phyloP scores from a whole-genome alignment of 2,113 vertebrate species.

The Anas platyrhynchos region DNA sequence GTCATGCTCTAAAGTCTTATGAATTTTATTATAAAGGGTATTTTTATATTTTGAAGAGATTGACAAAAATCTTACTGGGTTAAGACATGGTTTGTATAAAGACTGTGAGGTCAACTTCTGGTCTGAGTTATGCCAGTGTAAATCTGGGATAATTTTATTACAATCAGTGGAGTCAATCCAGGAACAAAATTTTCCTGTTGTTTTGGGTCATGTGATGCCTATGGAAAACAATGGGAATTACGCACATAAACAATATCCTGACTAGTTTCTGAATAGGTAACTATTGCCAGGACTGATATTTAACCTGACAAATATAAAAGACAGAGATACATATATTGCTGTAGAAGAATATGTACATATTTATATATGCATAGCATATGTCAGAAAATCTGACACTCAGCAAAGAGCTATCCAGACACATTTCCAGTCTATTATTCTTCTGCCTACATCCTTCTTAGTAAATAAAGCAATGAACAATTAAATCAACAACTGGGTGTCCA shows the following conservation, averaged over 20 bases:
- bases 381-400: not conserved
- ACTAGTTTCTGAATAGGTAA: not conserved
- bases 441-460: not conserved
- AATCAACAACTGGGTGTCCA: not conserved
- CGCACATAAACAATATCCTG: not conserved
- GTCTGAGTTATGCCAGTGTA: slow-evolving; percentile 36
- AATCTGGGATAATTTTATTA: slow-evolving; percentile 57
- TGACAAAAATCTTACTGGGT: slow-evolving; percentile 36
- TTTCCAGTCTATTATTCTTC: not conserved
- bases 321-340: not conserved
- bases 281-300: not conserved
- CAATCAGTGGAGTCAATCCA: slow-evolving; percentile 19
- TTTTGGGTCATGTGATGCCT: slow-evolving; percentile 13
- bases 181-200: slow-evolving; percentile 29
- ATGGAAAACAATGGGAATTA: slow-evolving; percentile 25
- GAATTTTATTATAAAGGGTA: slow-evolving; percentile 28
- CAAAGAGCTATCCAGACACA: not conserved
- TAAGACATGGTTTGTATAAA: slow-evolving; percentile 42
- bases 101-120: slow-evolving; percentile 48
- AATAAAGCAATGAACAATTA: not conserved
- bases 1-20: slow-evolving; percentile 20
- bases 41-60: slow-evolving; percentile 41
- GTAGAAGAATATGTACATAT: not conserved
- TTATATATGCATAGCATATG: not conserved
- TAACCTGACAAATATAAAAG: not conserved